Conservation (phyloP, 2,797 vertebrate genomes). For the Paedocypris micromegethes region DNA sequence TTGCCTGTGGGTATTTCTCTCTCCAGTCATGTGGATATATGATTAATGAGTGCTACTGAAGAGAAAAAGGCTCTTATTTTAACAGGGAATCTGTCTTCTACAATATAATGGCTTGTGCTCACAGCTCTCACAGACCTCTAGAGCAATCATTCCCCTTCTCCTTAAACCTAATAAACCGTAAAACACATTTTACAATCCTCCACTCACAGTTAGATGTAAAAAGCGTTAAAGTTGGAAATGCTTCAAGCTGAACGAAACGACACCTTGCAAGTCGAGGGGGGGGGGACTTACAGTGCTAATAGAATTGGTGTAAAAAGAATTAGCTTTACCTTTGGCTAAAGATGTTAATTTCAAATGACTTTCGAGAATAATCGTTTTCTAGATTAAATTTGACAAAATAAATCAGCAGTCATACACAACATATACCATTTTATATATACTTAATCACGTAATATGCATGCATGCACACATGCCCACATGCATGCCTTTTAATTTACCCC, state of each 20-base stretch:
- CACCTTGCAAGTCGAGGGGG: too few relatives aligned
- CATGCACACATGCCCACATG: too few relatives aligned
- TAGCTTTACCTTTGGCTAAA: too few relatives aligned
- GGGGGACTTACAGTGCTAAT: too few relatives aligned
- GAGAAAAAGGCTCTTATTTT: slow-evolving; percentile 12
- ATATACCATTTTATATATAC: too few relatives aligned
- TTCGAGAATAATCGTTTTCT: too few relatives aligned
- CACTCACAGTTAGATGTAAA: slow-evolving; percentile 1
- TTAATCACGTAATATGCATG: too few relatives aligned
- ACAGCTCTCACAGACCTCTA: slow-evolving; percentile 16
- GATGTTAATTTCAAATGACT: too few relatives aligned
- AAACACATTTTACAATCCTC: not conserved
- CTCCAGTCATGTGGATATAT: slow-evolving; percentile 24
- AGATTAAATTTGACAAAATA: too few relatives aligned
- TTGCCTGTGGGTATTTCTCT: slow-evolving; percentile 1
- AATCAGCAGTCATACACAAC: too few relatives aligned
- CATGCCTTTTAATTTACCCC: too few relatives aligned
- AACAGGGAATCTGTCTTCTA: slow-evolving; percentile 16
- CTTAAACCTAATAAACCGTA: slow-evolving; percentile 8
- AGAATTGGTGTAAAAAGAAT: too few relatives aligned
- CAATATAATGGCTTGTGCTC: slow-evolving; percentile 23
- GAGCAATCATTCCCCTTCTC: not conserved
- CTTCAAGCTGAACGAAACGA: not conserved
- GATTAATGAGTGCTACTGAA: slow-evolving; percentile 27
- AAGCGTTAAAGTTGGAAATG: not conserved